Evolutionary conservation across 2,888 invertebrate genomes (phyloP), one percentile per base, ranked within the genome.

Genomic region (Chironomus riparius): DNA sequence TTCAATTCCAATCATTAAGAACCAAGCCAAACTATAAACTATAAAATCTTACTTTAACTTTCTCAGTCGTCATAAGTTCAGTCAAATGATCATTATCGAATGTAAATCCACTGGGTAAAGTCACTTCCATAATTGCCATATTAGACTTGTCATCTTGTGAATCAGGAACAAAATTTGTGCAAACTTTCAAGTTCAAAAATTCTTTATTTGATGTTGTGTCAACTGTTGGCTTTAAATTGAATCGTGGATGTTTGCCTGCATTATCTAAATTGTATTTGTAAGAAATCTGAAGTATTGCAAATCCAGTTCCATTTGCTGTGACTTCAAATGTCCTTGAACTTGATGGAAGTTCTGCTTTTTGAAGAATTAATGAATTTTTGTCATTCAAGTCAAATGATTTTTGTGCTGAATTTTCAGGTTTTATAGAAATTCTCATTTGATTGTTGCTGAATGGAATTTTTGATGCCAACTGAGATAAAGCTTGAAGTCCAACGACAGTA

Each of bases 111-210:
- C 95, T 95, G 0, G 97, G 96, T 77, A 97, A 86, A 78, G 90
- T 90, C 0, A 97, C 92, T 81, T 95, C 95, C 87, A 97, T 92
- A 0, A 97, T 91, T 5, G 95, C 93, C 90, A 97, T 92, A 79
- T 97, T 97, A 78, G 84, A 84, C 47, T 81, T 80, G 77, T 90
- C 90, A 47, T 81, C 78, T 77, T 81, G 82, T 13, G 81, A 82
- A 6, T 82, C 81, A 10, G 83, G 81, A 3, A 83, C 80, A 76
- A 82, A 84, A 70, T 83, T 81, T 18, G 76, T 68, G 28, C 72
- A 72, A 68, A 76, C 72, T 21, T 24, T 68, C 1, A 76, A 22
- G 12, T 71, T 48, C 10, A 76, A 21, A 47, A 68, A 65, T n/a
- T 72, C 68, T 24, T 71, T 68, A 68, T 50, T 76, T 12, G 68